A percentile compares a stretch with the other conserved stretches of the same genome.
Conservation (phyloP, 2,888 invertebrate genomes). For the Eumerus sabulonum region DNA sequence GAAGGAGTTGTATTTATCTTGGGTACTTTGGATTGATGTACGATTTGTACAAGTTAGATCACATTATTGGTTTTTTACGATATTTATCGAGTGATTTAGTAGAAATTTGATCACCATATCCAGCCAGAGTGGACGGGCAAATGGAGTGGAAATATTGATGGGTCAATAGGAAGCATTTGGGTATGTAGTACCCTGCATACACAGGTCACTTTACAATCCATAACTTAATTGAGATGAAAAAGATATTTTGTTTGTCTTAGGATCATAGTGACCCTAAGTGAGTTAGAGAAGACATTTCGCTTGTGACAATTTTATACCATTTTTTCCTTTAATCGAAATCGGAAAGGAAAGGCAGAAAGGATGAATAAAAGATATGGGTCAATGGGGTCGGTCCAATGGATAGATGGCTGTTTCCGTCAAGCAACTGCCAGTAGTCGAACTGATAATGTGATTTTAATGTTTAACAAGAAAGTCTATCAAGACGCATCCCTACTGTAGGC, state of each 20-base stretch:
- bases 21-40: conserved; percentile 8
- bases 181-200: conserved; percentile 10
- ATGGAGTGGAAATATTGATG: conserved; percentile 23
- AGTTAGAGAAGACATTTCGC: conserved; percentile 7
- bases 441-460: conserved; percentile 42
- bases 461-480: conserved; percentile 12
- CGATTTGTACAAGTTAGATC: conserved; percentile 11
- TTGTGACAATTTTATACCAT: conserved; percentile 46
- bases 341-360: conserved; percentile 13
- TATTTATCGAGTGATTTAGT: conserved; percentile 52
- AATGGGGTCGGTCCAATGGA: conserved; percentile 21
- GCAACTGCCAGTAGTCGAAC: conserved; percentile 18
- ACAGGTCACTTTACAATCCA: conserved; percentile 29
- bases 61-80: conserved; percentile 34
- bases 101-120: conserved; percentile 50
- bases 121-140: conserved; percentile 20
- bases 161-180: conserved; percentile 11
- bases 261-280: conserved; percentile 22
- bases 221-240: conserved; percentile 49
- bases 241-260: conserved; percentile 13
- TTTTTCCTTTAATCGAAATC: conserved; percentile 4
- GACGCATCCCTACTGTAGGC: conserved; percentile 21
- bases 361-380: too few species aligned
- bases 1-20: conserved; percentile 2
- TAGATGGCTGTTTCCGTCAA: conserved; percentile 31